phyloP scores from a whole-genome alignment of 2,797 vertebrate species.

The Salarias fasciatus region DNA sequence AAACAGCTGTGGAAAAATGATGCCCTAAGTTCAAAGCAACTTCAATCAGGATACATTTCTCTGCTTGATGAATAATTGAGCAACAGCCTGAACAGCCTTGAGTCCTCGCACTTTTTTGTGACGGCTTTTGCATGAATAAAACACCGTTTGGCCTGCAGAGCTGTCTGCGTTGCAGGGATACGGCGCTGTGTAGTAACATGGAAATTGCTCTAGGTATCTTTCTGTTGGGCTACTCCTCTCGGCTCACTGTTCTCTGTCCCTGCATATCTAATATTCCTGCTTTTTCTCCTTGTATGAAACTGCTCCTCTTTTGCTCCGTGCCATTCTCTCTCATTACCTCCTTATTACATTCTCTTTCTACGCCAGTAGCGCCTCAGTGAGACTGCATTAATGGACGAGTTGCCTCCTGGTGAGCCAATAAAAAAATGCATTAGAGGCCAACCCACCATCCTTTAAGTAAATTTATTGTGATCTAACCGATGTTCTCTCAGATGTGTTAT shows the following conservation, averaged over 20 bases:
- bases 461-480: conserved; percentile 10
- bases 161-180: conserved; percentile 66
- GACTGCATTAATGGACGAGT: conserved; percentile 31
- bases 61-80: conserved; percentile 87
- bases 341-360: conserved; percentile 35
- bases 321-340: conserved; percentile 44
- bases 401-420: conserved; percentile 30
- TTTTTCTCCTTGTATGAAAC: conserved; percentile 35
- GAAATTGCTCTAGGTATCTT: conserved; percentile 60
- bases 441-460: conserved; percentile 14
- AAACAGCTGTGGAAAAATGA: conserved; percentile 78
- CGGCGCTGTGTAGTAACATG: conserved; percentile 57
- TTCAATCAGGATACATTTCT: conserved; percentile 86
- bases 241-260: conserved; percentile 34
- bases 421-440: conserved; percentile 13
- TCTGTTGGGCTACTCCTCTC: conserved; percentile 35
- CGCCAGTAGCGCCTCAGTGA: conserved; percentile 14
- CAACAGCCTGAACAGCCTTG: conserved; percentile 79
- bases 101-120: conserved; percentile 73
- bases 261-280: conserved; percentile 37
- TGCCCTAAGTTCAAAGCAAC: conserved; percentile 86
- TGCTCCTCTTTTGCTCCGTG: conserved; percentile 12
- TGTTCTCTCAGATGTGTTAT: neutral
- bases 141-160: conserved; percentile 73
- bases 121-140: conserved; percentile 83